Evolutionary conservation across 2,888 invertebrate species (phyloP).

Genomic region (Tetramorium bicarinatum): DNA sequence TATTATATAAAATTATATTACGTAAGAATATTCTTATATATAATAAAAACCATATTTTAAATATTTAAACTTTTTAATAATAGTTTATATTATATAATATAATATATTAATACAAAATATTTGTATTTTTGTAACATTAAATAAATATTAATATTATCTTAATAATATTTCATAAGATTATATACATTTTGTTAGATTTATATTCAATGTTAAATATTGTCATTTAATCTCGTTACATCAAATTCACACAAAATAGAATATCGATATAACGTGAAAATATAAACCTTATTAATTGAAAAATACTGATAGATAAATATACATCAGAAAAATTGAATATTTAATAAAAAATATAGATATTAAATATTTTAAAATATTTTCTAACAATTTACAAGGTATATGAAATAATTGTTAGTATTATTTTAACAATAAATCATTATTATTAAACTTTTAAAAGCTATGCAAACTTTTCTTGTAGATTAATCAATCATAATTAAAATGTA

Average conservation of each 20-base stretch:
- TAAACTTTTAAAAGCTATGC: neutral
- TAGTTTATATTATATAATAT: too few relatives aligned
- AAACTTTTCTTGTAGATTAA: neutral
- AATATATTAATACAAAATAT: too few relatives aligned
- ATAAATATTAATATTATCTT: constrained; percentile 9
- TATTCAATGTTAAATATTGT: neutral
- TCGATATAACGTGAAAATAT: neutral
- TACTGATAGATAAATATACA: neutral
- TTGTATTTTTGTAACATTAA: neutral
- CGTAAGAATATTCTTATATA: too few relatives aligned
- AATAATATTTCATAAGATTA: neutral
- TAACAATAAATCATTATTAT: neutral
- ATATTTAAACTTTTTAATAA: too few relatives aligned
- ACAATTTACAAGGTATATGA: too few relatives aligned
- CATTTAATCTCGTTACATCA: neutral
- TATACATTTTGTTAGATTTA: neutral
- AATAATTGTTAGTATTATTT: neutral
- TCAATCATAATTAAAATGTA: constrained; percentile 1
- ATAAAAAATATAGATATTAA: neutral
- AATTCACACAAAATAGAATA: neutral
- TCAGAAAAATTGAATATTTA: neutral
- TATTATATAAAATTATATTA: too few relatives aligned
- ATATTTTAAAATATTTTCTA: neutral
- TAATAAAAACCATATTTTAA: too few relatives aligned
- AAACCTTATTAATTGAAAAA: neutral